Base-by-base conservation (phyloP, 2,113 vertebrate genomes). In the Hypomesus transpacificus region DNA sequence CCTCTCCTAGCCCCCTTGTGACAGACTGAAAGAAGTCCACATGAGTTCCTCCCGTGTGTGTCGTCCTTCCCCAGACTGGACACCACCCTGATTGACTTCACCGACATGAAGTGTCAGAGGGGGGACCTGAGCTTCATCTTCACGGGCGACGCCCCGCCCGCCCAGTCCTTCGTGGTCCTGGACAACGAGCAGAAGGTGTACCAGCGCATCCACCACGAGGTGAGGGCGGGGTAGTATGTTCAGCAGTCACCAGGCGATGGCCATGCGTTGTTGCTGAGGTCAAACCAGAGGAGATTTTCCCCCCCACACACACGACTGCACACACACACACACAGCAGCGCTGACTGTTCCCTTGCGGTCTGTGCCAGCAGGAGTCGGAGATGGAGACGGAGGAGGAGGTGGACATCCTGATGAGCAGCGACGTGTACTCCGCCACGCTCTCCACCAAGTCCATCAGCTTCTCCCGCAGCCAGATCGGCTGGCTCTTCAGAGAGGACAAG, bases 371-470 rank as follows among this genome's bases (percentile, higher is more conserved):
- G 97, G 97, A 99, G 88, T 99, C 97, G 0, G 97, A 99, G 89
- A 94, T 98, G 95, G 97, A 99, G 91, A 98, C 97, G 0, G 97
- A 99, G 75, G 97, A 99, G 65, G 97, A 99, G 79, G 97, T 99
- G 85, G 97, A 99, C 79, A 99, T 99, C 88, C 88, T 99, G 88
- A 99, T 99, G 97, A 98, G 97, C 91, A 99, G 97, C 0, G 97
- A 99, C 75, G 95, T 99, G 86, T 98, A 98, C 90, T 99, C 97
- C 5, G 97, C 96, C 69, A 98, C 97, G 0, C 91, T 99, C 84
- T 99, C 97, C 79, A 99, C 97, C 76, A 99, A 99, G 92, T 99
- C 97, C 60, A 99, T 99, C 82, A 93, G 92, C n/a, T 99, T 99
- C 86, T 94, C 96, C 0, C 95, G 97, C 71, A 96, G 96, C 75